A percentile compares a stretch with the other conserved stretches of the same genome.
Evolutionary conservation across 2,888 invertebrate species (phyloP).

Genomic region (Zootermopsis nevadensis): DNA sequence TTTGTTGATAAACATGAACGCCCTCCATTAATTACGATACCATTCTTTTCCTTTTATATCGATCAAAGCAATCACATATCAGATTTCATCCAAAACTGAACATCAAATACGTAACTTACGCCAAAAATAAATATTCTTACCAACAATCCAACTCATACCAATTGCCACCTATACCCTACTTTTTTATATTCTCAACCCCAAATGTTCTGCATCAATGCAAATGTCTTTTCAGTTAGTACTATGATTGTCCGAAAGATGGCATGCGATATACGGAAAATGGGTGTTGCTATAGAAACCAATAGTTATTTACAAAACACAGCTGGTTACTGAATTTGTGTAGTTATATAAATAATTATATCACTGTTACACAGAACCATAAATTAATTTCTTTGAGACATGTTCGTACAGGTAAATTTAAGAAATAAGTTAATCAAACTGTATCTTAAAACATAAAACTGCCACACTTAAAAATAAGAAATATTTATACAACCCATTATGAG

Average conservation of each 20-base stretch:
- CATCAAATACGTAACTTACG: not conserved
- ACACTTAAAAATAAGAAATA: no score
- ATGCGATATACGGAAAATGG: not conserved
- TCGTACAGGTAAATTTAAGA: no score
- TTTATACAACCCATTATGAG: no score
- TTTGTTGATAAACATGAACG: constrained; percentile 46
- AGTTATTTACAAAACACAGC: not conserved
- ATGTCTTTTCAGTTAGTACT: constrained; percentile 4
- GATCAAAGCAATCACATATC: not conserved
- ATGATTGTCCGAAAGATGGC: constrained; percentile 14
- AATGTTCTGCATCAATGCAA: not conserved
- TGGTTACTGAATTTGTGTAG: not conserved
- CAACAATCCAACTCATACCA: constrained; percentile 30
- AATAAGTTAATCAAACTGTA: no score
- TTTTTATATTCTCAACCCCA: not conserved
- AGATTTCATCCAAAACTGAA: not conserved
- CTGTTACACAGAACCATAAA: no score
- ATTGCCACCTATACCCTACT: not conserved
- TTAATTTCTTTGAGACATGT: no score
- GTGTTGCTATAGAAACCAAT: constrained; percentile 10
- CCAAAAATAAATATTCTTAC: not conserved
- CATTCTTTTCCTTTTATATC: constrained; percentile 2
- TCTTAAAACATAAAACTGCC: no score
- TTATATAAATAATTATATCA: no score
- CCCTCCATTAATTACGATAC: constrained; percentile 41